These are phyloP conservation scores for Hydrotaea cyrtoneurina DNA, from an alignment of 2,888 invertebrate genomes.

Conservation along the genomic window DNA sequence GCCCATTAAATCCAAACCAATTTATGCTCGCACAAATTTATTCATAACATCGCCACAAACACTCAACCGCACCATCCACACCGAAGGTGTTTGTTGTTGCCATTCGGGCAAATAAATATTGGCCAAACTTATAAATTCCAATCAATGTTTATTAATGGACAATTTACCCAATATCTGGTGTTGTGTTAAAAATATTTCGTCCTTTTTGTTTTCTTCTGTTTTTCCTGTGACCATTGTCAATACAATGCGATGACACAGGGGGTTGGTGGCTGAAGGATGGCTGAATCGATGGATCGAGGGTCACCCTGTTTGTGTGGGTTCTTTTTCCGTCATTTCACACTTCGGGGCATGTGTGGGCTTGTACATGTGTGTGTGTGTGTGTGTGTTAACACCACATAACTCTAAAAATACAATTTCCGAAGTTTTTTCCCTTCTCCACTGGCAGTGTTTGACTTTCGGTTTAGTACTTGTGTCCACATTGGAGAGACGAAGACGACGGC, in stretches of 20 bases:
- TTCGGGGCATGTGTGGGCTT: constrained; percentile 45
- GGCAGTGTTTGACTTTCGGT: constrained; percentile 64
- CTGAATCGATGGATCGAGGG: too few relatives aligned
- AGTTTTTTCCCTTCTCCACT: constrained; percentile 40
- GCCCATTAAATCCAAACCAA: constrained; percentile 62
- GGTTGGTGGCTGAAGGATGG: constrained; percentile 36
- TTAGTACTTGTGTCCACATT: constrained; percentile 65
- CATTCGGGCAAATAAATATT: constrained; percentile 24
- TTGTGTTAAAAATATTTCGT: constrained; percentile 44
- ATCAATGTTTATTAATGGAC: constrained; percentile 67
- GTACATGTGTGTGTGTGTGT: background rate
- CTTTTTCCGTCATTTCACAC: constrained; percentile 21
- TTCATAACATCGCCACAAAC: constrained; percentile 59
- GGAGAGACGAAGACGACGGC: constrained; percentile 14
- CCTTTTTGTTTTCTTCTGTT: too few relatives aligned
- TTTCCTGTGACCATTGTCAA: constrained; percentile 56
- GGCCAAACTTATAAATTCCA: constrained; percentile 62
- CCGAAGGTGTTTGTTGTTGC: constrained; percentile 34
- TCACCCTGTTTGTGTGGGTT: constrained; percentile 2
- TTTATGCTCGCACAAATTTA: constrained; percentile 59
- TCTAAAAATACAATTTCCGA: constrained; percentile 49
- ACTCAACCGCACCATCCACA: background rate
- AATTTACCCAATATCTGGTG: constrained; percentile 61
- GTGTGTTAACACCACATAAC: constrained; percentile 45
- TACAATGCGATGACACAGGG: constrained; percentile 15